These are phyloP conservation scores for Nineta flava DNA, from an alignment of 2,888 invertebrate species.

Conservation along the genomic window DNA sequence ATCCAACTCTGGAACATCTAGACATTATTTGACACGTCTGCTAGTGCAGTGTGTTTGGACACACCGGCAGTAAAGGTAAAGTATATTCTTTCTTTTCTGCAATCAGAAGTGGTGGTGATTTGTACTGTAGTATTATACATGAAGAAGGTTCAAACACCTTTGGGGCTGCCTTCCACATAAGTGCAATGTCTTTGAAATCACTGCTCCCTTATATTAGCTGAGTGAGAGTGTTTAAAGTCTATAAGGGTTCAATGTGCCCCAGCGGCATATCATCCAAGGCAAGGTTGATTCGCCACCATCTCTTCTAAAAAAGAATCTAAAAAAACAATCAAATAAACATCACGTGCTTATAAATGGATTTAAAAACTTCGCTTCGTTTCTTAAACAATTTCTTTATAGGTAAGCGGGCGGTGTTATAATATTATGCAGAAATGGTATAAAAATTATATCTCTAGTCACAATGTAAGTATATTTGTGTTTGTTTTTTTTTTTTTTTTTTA, in stretches of 20 bases:
- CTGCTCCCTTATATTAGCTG: not conserved
- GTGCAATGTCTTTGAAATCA: not conserved
- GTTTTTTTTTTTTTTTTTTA: too few species aligned
- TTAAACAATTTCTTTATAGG: too few species aligned
- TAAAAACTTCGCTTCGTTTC: not conserved
- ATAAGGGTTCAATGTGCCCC: slow-evolving; percentile 5
- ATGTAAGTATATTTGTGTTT: too few species aligned
- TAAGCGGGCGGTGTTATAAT: too few species aligned
- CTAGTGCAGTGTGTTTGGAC: too few species aligned
- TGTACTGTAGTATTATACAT: not conserved
- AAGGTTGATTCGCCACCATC: slow-evolving; percentile 2
- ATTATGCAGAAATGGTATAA: too few species aligned
- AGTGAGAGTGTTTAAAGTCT: not conserved
- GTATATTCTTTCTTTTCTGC: too few species aligned
- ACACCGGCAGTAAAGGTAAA: too few species aligned
- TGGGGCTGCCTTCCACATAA: not conserved
- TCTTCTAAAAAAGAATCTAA: not conserved
- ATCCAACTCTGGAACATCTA: too few species aligned
- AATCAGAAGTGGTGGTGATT: not conserved
- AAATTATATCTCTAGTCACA: too few species aligned
- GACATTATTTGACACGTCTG: too few species aligned
- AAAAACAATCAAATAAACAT: not conserved
- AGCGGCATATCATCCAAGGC: slow-evolving; percentile 3
- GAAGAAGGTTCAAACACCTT: not conserved
- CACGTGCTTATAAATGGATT: not conserved